Evolutionary conservation across 2,888 invertebrate genomes (phyloP).

Genomic region (Enchytraeus crypticus): DNA sequence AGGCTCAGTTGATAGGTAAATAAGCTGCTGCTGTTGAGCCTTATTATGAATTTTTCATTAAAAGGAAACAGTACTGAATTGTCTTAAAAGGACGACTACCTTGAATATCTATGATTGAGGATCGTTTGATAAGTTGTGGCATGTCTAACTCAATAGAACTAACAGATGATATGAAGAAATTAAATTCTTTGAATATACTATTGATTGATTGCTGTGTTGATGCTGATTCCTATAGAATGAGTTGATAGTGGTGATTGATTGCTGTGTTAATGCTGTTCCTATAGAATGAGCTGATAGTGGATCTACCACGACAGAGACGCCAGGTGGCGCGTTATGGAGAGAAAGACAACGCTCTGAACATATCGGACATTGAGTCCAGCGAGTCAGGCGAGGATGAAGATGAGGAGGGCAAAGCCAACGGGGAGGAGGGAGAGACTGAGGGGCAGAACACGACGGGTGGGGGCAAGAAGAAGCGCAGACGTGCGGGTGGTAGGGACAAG

Average conservation of each 20-base stretch:
- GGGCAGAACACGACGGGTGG: conserved; percentile 13
- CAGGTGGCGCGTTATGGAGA: conserved; percentile 84
- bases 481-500: conserved; percentile 7
- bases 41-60: too few species aligned
- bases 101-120: too few species aligned
- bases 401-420: neutral
- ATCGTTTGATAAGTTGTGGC: too few species aligned
- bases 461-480: conserved; percentile 19
- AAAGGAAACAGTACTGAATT: too few species aligned
- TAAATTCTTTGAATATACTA: neutral
- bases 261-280: conserved; percentile 13
- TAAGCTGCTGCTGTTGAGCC: too few species aligned
- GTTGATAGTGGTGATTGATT: too few species aligned
- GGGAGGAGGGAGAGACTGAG: neutral
- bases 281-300: conserved; percentile 78
- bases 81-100: too few species aligned
- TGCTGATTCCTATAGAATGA: too few species aligned
- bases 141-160: too few species aligned
- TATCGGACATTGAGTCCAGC: conserved; percentile 79
- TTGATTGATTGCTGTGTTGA: too few species aligned
- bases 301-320: conserved; percentile 86
- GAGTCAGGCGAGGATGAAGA: conserved; percentile 12
- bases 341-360: conserved; percentile 63
- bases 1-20: too few species aligned
- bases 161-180: too few species aligned